A percentile compares a stretch with the other conserved stretches of the same genome.
These are phyloP conservation scores for Allobates femoralis DNA, from an alignment of 2,797 vertebrate species.

Conservation along the genomic window DNA sequence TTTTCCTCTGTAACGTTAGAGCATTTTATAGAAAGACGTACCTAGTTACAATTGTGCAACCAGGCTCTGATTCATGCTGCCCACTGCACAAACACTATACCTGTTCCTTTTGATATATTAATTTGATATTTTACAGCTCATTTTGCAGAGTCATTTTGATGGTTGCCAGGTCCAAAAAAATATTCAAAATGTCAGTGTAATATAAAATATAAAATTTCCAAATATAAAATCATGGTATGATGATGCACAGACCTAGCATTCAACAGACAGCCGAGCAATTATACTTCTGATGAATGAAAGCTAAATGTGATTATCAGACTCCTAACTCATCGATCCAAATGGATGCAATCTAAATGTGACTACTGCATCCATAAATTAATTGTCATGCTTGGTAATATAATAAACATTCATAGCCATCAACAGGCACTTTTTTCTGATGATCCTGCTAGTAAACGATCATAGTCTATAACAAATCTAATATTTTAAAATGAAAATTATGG, in stretches of 20 bases:
- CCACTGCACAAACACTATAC: neutral
- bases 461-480: neutral
- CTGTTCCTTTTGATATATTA: neutral
- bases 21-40: too few relatives aligned
- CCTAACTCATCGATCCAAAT: conserved; percentile 29
- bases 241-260: neutral
- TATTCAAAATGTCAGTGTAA: neutral
- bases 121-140: neutral
- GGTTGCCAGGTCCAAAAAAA: neutral
- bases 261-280: conserved; percentile 25
- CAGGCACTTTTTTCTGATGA: neutral
- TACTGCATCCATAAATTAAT: conserved; percentile 28
- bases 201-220: neutral
- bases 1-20: too few relatives aligned
- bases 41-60: too few relatives aligned
- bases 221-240: neutral
- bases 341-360: conserved; percentile 38
- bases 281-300: neutral
- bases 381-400: conserved; percentile 19
- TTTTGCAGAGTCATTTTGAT: neutral
- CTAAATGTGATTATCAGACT: neutral
- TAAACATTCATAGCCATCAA: neutral
- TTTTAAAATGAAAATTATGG: too few relatives aligned
- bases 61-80: too few relatives aligned
- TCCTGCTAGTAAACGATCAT: neutral